Evolutionary conservation across 2,113 vertebrate genomes (phyloP).

Genomic region (Chunga burmeisteri): DNA sequence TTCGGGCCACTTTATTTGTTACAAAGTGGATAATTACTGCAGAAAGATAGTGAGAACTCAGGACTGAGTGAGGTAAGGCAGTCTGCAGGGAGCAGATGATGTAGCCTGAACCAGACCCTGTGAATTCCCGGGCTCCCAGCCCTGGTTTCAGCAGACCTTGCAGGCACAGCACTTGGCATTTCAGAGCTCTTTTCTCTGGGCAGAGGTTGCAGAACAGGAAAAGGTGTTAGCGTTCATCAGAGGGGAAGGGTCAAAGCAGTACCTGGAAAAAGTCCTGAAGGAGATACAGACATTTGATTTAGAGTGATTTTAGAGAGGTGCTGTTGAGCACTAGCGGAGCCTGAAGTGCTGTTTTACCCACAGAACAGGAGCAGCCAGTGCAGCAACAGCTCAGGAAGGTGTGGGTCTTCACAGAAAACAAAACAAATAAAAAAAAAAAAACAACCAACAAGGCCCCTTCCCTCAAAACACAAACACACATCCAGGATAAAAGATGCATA

Average conservation of each 20-base stretch:
- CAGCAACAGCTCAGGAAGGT: neutral
- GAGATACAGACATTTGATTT: neutral
- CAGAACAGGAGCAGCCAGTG: neutral
- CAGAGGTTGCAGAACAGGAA: neutral
- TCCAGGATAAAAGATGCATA: neutral
- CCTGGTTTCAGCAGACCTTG: neutral
- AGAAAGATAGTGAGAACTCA: neutral
- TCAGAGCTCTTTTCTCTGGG: neutral
- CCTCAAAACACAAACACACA: neutral
- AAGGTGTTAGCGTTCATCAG: neutral
- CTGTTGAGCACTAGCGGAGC: neutral
- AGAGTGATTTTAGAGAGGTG: neutral
- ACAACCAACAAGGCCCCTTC: fast-evolving
- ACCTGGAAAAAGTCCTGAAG: neutral
- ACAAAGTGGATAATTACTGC: neutral
- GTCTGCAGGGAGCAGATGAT: neutral
- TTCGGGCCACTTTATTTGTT: neutral
- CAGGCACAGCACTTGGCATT: neutral
- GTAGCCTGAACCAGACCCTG: neutral
- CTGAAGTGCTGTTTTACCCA: neutral
- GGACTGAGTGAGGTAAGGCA: neutral
- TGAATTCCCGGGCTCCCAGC: neutral
- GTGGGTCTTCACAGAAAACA: neutral
- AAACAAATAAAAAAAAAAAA: neutral
- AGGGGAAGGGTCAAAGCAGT: neutral